Evolutionary conservation across 2,113 vertebrate species (phyloP).

Genomic region (Crotophaga sulcirostris): DNA sequence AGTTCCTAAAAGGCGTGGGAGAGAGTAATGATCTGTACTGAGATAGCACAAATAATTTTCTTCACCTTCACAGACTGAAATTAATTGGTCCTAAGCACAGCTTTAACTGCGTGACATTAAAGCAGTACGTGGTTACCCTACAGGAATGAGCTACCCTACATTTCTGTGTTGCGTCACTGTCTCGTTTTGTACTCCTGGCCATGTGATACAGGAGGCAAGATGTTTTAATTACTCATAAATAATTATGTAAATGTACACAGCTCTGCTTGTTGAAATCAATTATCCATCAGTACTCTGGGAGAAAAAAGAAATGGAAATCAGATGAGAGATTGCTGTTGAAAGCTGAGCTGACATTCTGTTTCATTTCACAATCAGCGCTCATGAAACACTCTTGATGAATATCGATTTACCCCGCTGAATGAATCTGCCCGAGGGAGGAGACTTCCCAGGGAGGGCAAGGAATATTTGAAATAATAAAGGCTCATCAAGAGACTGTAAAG

Average conservation of each 20-base stretch:
- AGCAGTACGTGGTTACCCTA: neutral
- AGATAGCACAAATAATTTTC: conserved; percentile 27
- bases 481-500: neutral
- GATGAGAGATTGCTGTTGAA: neutral
- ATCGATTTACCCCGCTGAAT: neutral
- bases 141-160: neutral
- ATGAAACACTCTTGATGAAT: neutral
- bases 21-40: neutral
- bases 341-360: neutral
- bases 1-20: neutral
- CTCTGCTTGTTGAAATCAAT: neutral
- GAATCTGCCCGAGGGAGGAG: neutral
- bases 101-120: neutral
- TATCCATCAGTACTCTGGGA: neutral
- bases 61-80: neutral
- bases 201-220: neutral
- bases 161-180: neutral
- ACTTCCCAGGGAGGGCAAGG: neutral
- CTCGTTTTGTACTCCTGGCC: neutral
- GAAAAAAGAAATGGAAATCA: neutral
- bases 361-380: neutral
- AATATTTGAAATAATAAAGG: neutral
- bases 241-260: neutral
- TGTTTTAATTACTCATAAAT: conserved; percentile 30
- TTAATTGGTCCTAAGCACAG: neutral